Evolutionary conservation across 2,797 vertebrate species (phyloP), one percentile per base, ranked within the genome.

Genomic region (Ispidina picta): DNA sequence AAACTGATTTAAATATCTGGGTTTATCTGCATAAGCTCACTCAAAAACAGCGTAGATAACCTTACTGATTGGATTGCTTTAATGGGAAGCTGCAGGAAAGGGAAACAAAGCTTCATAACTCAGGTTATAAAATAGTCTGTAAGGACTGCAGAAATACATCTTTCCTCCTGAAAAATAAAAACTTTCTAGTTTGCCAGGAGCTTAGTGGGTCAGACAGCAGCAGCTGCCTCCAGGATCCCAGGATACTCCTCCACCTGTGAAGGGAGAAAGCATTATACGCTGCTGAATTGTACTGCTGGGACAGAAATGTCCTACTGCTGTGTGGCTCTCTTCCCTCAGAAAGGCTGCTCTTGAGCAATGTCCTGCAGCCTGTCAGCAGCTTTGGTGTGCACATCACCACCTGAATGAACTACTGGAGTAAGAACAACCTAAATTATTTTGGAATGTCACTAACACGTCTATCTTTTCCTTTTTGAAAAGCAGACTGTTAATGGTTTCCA

Each of bases 1-100:
- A 86, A 92, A 81, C 87, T 88, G 82, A 64, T 89, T 85, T 88
- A 66, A 93, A 87, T 93, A 81, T 85, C 73, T 59, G 43, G 52
- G 29, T 91, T 79, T 79, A 39, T 89, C 76, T 88, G 80, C 48
- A 19, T 66, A 31, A 83, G n/a, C 86, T 89, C 4, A 1, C 37
- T 89, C 7, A 8, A 5, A 81, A 81, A 35, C 48, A 89, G 52
- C 1, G 0, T 21, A 52, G 76, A 31, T 78, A 83, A 83, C 82
- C 64, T 64, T 12, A 13, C 39, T 54, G 79, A 64, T 81, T 76
- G 26, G 8, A 3, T 54, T 44, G 66, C 83, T 78, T 89, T 73
- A 69, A 71, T 37, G 48, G 55, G 72, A 69, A 82, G 58, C 85
- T 85, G 31, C 5, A 0, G 69, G 54, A 28, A 83, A 65, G 26